Evolutionary conservation across 1,140 invertebrate species (phyloP), one percentile per base, ranked within the genome.

Genomic region (Nasonia longicornis): DNA sequence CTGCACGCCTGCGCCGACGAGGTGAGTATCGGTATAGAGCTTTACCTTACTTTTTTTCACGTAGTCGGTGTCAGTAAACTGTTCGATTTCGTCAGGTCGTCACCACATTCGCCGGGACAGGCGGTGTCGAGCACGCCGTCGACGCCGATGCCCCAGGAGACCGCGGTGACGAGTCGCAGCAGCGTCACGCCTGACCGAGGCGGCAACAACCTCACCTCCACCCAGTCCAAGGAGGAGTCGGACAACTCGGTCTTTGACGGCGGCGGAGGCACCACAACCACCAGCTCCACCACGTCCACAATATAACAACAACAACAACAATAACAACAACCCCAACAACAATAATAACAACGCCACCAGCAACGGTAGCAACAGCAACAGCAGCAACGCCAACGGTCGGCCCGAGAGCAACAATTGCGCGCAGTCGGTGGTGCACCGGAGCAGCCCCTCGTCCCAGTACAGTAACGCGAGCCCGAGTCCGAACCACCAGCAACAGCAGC

Each of bases 191-290:
- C 89, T 38, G 90, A 88, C 85, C 88, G 86, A 42, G 84, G 84
- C n/a, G 86, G 86, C 29, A 86, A 58, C 66, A 86, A 89, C 82
- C 81, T 88, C 75, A 89, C 86, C n/a, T 89, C 87, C 74, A 86
- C 85, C 42, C 90, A 91, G 74, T 87, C 89, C 42, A 92, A 92
- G 84, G 88, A 91, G 81, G 91, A 91, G 64, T 88, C 90, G 7
- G 91, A 91, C 74, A 91, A 91, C 83, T 90, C 91, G 64, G 92
- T 93, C 3, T 92, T 92, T 82, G 92, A 92, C 82, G 91, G 91
- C 45, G 91, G 91, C 64, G 91, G 91, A 71, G 77, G 85, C 10
- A 70, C 76, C 14, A 45, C 45, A 20, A 73, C 8, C 12, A 38
- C 20, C 16, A 73, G 88, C 87, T 64, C 91, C 87, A 63, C 83